These are phyloP conservation scores for Parazoanthus swiftii DNA, from an alignment of 92 coral and sea anemone species.

Conservation along the genomic window DNA sequence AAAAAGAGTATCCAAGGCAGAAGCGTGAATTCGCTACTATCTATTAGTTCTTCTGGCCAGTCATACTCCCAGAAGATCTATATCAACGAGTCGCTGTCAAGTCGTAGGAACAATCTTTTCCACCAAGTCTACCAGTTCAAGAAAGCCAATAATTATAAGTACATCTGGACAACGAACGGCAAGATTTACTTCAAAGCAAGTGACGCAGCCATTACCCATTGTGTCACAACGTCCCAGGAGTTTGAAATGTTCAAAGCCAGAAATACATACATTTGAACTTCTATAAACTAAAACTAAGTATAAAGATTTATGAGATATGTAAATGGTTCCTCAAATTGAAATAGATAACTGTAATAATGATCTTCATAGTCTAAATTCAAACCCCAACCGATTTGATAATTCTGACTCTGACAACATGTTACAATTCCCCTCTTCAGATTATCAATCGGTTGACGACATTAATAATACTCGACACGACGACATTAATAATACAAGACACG, in stretches of 20 bases:
- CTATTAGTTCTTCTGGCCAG: neutral
- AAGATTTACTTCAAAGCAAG: constrained; percentile 12
- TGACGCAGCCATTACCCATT: neutral
- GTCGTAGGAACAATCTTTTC: constrained; percentile 7
- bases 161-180: constrained; percentile 27
- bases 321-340: too few species aligned
- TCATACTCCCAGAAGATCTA: neutral
- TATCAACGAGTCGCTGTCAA: constrained; percentile 29
- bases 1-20: neutral
- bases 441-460: too few species aligned
- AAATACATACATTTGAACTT: too few species aligned
- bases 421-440: too few species aligned
- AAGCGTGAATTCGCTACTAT: neutral
- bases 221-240: constrained; percentile 2
- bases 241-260: constrained; percentile 36
- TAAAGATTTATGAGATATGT: too few species aligned
- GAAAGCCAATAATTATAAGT: constrained; percentile 18
- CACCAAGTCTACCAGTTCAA: constrained; percentile 5
- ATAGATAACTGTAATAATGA: too few species aligned
- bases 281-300: too few species aligned
- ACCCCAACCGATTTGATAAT: too few species aligned
- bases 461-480: too few species aligned
- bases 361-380: too few species aligned
- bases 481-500: too few species aligned
- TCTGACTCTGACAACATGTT: too few species aligned